Base-by-base conservation (phyloP, 2,797 vertebrate species). In the Sebastes umbrosus region DNA sequence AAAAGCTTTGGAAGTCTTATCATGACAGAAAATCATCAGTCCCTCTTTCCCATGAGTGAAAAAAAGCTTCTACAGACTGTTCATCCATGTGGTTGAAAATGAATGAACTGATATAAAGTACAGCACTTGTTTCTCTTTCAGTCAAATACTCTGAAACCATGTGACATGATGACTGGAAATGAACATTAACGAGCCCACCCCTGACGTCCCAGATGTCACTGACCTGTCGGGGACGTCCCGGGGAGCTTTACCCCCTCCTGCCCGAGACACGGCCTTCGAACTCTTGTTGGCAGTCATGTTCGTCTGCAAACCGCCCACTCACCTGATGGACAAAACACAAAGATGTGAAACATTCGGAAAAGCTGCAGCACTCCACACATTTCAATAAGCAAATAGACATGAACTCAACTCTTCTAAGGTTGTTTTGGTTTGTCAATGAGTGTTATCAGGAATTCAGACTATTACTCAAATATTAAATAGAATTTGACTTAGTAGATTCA, bases 261-360 rank as follows among this genome's bases (percentile, higher is more conserved):
- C 92, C 95, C 93, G 96, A 85, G 96, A 95, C 79, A 88, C 96
- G 94, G 97, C 95, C 94, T 96, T 97, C 93, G 96, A 95, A 92
- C 96, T 97, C 96, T 98, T 99, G 97, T 99, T 99, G 97, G 98
- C 98, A 91, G 98, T 99, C 98, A 99, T 99, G 94, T 96, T 97
- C 94, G 95, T 96, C 96, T 86, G 94, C 94, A 87, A 93, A 91
- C 93, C 89, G 77, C 86, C 93, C 92, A 83, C 95, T 93, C 95
- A 96, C 95, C 97, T 97, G 93, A 59, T 50, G 84, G 85, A 87
- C 77, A 91, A 91, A 84, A 94, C 73, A 93, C 62, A 89, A 67
- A 5, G 27, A 87, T 6, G 12, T 29, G 18, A 76, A 43, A 62
- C 62, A 62, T 36, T 39, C 5, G 5, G 12, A 6, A 10, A 58